Evolutionary conservation across 1,140 invertebrate species (phyloP), one percentile per base, ranked within the genome.

Genomic region (Lanistes nyassanus): DNA sequence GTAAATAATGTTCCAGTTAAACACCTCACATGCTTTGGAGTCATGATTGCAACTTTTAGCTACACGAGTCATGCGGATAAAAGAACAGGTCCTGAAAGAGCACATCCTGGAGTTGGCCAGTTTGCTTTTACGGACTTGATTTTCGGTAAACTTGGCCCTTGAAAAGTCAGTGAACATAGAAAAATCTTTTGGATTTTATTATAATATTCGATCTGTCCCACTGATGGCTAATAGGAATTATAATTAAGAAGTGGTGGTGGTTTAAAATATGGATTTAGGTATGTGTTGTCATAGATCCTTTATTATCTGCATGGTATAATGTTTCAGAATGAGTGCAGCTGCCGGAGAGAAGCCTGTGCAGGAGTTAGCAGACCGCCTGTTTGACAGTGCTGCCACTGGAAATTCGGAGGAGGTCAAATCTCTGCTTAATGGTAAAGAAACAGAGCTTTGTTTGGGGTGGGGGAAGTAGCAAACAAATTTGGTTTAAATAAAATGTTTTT

Each of bases 371-470:
- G 55, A 72, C 70, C 53, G 60, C 58, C 80, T 76, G 26, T 82
- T 81, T 78, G 78, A 82, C 37, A 77, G 67, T 78, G 81, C 81
- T 65, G 77, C 79, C 34, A 79, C 55, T 34, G 81, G 81, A 29
- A 81, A 79, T 47, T 56, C 69, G 55, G 76, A 82, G 9, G 77
- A 78, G 69, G 42, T 82, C 13, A 70, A 56, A 26, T 74, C 77
- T 47, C 58, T 81, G 11, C 51, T 82, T 21, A 76, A 72, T 75
- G 74, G 79, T 78, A 77, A 73, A 47, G 31, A 19, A 34, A 37
- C 23, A 58, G 31, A 3, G 21, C 21, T 21, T 9, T 55, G 3
- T 23, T 60, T 13, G 3, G 13, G 21, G 21, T 13, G 36, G 26
- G 3, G 13, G 39, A 21, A 7, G 21, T 9, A 36, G 26, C n/a